Conservation (phyloP, 2,113 vertebrate species). For the Muntiacus muntjak region DNA sequence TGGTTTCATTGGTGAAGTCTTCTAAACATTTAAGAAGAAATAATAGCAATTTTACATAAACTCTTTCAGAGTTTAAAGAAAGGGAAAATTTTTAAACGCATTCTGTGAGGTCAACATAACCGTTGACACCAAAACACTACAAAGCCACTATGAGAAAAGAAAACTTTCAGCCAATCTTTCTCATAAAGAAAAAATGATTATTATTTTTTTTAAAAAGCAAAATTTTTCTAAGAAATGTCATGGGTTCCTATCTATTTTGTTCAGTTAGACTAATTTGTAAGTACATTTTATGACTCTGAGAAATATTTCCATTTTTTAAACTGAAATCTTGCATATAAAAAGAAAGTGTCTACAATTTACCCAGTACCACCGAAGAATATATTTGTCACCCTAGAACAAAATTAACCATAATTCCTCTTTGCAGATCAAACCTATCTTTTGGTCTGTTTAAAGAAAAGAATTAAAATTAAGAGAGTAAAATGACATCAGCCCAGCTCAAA, state of each 20-base stretch:
- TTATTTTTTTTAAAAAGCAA: neutral
- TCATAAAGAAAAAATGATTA: neutral
- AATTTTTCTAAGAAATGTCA: neutral
- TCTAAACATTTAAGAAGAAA: slow-evolving; percentile 42
- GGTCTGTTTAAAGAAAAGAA: neutral
- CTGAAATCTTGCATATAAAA: neutral
- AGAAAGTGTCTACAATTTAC: neutral
- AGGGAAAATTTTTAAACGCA: slow-evolving; percentile 27
- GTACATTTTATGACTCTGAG: neutral
- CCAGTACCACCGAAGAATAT: neutral
- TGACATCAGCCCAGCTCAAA: neutral
- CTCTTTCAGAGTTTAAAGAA: slow-evolving; percentile 6
- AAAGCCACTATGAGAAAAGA: slow-evolving; percentile 25
- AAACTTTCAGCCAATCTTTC: neutral
- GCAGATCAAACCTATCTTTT: slow-evolving; percentile 7
- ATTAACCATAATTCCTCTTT: neutral
- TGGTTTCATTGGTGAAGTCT: slow-evolving; percentile 9
- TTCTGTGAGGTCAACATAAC: slow-evolving; percentile 52
- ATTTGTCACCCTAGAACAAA: slow-evolving; percentile 5
- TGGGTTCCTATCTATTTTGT: neutral
- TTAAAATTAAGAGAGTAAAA: slow-evolving; percentile 11
- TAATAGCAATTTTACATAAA: slow-evolving; percentile 23
- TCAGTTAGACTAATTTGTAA: neutral
- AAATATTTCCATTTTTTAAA: slow-evolving; percentile 6
- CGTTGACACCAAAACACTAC: neutral